Evolutionary conservation across 2,797 vertebrate species (phyloP).

Genomic region (Phoxinus dragarum): DNA sequence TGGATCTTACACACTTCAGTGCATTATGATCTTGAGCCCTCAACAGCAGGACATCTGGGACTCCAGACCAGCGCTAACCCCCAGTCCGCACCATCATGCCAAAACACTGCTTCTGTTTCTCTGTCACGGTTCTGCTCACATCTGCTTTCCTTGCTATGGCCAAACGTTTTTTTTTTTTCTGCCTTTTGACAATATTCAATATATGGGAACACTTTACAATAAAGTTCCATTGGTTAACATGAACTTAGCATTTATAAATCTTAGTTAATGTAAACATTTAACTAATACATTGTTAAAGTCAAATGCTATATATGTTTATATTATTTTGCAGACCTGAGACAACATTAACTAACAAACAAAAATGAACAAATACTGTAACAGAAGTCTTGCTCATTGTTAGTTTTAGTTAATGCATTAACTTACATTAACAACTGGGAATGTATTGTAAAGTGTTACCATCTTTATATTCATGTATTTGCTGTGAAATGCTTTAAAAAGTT

Average conservation of each 20-base stretch:
- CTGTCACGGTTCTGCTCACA: conserved; percentile 43
- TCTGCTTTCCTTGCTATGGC: neutral
- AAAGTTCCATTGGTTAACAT: neutral
- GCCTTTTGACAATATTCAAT: neutral
- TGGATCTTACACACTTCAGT: conserved; percentile 37
- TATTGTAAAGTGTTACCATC: neutral
- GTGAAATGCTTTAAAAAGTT: neutral
- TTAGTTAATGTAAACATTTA: neutral
- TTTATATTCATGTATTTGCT: neutral
- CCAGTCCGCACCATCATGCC: conserved; percentile 31
- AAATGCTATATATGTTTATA: neutral
- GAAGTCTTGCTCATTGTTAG: neutral
- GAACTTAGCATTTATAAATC: neutral
- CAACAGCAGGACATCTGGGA: conserved; percentile 56
- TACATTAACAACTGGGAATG: too few relatives aligned
- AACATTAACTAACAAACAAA: neutral
- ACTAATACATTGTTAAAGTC: neutral
- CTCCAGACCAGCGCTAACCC: conserved; percentile 16
- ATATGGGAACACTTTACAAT: neutral
- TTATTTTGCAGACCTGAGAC: neutral
- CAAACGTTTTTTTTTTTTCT: neutral
- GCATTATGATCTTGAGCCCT: conserved; percentile 23
- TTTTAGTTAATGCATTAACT: neutral
- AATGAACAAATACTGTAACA: neutral
- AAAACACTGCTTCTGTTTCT: conserved; percentile 25